Evolutionary conservation across 2,797 vertebrate species (phyloP).

Genomic region (Muraenolepis orangiensis): DNA sequence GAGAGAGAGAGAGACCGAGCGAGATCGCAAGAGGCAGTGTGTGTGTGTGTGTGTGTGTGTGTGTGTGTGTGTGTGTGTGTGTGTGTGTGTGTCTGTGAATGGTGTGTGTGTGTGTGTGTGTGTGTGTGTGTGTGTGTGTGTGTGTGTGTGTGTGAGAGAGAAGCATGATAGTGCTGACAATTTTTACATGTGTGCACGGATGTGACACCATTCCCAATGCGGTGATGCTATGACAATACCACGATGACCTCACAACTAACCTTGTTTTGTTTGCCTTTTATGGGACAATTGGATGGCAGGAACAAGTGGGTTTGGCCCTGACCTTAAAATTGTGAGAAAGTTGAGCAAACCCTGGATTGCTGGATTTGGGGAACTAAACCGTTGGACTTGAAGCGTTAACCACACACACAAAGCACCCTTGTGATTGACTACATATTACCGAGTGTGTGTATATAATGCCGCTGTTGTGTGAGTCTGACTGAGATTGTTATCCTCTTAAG

Average conservation of each 20-base stretch:
- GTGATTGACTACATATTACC: slow-evolving; percentile 44
- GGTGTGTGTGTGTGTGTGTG: slow-evolving; percentile 3
- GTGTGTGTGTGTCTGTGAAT: no score
- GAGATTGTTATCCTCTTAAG: slow-evolving; percentile 68
- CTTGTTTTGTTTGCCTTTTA: no score
- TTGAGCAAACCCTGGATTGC: no score
- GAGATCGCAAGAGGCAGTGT: neutral
- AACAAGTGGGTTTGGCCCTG: no score
- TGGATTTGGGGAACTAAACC: no score
- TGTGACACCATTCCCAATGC: no score
- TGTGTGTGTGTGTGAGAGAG: neutral
- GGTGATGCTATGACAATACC: no score
- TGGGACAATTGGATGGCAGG: no score
- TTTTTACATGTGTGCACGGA: no score
- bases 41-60: neutral
- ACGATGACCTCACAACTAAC: no score
- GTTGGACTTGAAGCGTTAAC: neutral
- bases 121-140: neutral
- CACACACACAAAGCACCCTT: slow-evolving; percentile 56
- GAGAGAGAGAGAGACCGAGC: neutral
- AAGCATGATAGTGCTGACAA: no score
- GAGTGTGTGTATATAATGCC: slow-evolving; percentile 52
- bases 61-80: no score
- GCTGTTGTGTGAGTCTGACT: slow-evolving; percentile 45
- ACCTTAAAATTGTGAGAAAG: neutral